Conservation (phyloP, 1,140 invertebrate genomes). For the Leptonema lineaticorne region DNA sequence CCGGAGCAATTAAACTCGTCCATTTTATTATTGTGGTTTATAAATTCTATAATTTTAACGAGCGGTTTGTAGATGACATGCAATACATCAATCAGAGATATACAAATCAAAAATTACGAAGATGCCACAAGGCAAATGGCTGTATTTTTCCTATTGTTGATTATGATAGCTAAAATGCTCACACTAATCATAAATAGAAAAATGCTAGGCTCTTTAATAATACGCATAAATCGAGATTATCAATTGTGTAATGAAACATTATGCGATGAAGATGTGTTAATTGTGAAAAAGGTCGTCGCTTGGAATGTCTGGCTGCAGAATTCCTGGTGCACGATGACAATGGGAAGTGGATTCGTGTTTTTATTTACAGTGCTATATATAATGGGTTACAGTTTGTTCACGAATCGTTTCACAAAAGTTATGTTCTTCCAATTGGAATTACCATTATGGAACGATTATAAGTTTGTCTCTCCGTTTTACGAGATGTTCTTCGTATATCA, state of each 20-base stretch:
- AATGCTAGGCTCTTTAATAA: conserved; percentile 14
- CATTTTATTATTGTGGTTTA: neutral
- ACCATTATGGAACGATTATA: conserved; percentile 13
- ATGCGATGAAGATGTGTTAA: conserved; percentile 1
- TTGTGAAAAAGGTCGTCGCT: conserved; percentile 21
- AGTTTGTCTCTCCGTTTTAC: conserved; percentile 29
- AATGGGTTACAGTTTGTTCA: conserved; percentile 23
- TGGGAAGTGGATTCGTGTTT: conserved; percentile 16
- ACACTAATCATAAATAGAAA: conserved; percentile 11
- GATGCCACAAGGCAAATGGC: conserved; percentile 34
- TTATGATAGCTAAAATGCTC: conserved; percentile 28
- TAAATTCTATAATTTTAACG: neutral
- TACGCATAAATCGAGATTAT: conserved; percentile 28
- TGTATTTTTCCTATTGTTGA: conserved; percentile 21
- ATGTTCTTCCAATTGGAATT: conserved; percentile 31
- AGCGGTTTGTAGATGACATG: neutral
- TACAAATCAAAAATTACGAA: conserved; percentile 5
- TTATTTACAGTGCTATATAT: neutral
- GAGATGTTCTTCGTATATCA: conserved; percentile 28
- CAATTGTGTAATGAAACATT: conserved; percentile 9
- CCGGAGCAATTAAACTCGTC: neutral
- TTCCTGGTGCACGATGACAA: conserved; percentile 2
- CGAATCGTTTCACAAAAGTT: neutral
- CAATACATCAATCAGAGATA: conserved; percentile 3
- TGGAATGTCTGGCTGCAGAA: conserved; percentile 20